phyloP scores from a whole-genome alignment of 2,888 invertebrate genomes.

The Aleiodes testaceus region DNA sequence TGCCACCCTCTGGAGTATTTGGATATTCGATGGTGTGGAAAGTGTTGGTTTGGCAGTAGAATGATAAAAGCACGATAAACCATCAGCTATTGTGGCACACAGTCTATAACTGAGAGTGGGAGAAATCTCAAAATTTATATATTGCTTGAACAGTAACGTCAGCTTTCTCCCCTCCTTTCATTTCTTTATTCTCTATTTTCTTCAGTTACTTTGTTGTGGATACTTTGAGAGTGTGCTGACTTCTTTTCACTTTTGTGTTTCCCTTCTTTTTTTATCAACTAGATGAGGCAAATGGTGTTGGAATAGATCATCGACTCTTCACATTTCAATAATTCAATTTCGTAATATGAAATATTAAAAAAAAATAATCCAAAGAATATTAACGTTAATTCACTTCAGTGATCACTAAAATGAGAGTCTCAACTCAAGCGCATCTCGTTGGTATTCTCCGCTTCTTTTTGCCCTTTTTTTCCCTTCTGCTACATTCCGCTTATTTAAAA shows the following conservation, averaged over 20 bases:
- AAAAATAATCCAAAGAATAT: background rate
- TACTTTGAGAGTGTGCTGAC: background rate
- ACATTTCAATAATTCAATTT: conserved; percentile 14
- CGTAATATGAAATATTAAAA: background rate
- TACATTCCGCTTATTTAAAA: background rate
- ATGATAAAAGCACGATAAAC: conserved; percentile 66
- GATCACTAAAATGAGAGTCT: no score
- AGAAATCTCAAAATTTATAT: conserved; percentile 23
- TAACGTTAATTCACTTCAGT: background rate
- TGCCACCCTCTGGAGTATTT: conserved; percentile 43
- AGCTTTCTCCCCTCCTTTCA: conserved; percentile 1
- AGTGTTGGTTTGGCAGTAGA: conserved; percentile 58
- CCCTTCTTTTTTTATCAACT: background rate
- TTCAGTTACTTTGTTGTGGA: conserved; percentile 16
- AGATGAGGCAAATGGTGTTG: background rate
- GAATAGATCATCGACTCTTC: background rate
- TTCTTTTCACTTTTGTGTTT: conserved; percentile 4
- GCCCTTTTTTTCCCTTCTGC: background rate
- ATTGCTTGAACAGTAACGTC: conserved; percentile 22
- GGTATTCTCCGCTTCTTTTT: no score
- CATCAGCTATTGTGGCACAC: conserved; percentile 43
- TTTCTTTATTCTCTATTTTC: conserved; percentile 3
- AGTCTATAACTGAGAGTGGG: conserved; percentile 13
- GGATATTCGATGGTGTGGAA: conserved; percentile 43
- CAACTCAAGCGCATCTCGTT: no score